phyloP scores from a whole-genome alignment of 1,140 invertebrate species.

The Phortica variegata region DNA sequence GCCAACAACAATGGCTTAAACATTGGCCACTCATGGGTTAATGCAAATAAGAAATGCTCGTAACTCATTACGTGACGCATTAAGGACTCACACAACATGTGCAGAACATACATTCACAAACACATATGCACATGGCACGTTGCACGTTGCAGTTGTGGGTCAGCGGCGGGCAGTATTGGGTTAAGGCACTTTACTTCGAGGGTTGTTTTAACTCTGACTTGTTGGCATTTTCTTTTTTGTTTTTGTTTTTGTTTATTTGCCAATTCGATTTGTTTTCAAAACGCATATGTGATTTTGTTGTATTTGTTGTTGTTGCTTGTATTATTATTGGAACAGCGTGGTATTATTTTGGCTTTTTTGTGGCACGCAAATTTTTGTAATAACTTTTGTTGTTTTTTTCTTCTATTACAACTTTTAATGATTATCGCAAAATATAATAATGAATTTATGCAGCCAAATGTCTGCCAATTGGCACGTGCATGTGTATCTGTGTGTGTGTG shows the following conservation, averaged over 20 bases:
- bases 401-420: constrained; percentile 53
- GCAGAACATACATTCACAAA: constrained; percentile 21
- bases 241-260: constrained; percentile 22
- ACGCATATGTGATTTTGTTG: constrained; percentile 25
- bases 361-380: constrained; percentile 54
- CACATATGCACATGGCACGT: constrained; percentile 7
- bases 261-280: constrained; percentile 34
- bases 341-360: too few relatives aligned
- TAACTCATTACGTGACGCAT: constrained; percentile 51
- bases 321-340: constrained; percentile 44
- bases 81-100: constrained; percentile 43
- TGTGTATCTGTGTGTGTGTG: background rate
- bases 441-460: too few relatives aligned
- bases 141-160: constrained; percentile 39
- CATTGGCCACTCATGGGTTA: constrained; percentile 10
- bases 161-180: constrained; percentile 17
- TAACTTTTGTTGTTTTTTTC: too few relatives aligned
- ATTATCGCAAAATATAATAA: too few relatives aligned
- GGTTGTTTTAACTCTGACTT: constrained; percentile 45
- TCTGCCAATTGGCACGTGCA: background rate
- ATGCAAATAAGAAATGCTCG: constrained; percentile 50
- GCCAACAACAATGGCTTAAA: constrained; percentile 19
- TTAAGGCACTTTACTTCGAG: too few relatives aligned
- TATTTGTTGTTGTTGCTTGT: constrained; percentile 14
- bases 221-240: constrained; percentile 24